Percentiles rank a stretch among this genome's conserved stretches.
These are phyloP conservation scores for Phasia obesa DNA, from an alignment of 2,888 invertebrate genomes.

Conservation along the genomic window DNA sequence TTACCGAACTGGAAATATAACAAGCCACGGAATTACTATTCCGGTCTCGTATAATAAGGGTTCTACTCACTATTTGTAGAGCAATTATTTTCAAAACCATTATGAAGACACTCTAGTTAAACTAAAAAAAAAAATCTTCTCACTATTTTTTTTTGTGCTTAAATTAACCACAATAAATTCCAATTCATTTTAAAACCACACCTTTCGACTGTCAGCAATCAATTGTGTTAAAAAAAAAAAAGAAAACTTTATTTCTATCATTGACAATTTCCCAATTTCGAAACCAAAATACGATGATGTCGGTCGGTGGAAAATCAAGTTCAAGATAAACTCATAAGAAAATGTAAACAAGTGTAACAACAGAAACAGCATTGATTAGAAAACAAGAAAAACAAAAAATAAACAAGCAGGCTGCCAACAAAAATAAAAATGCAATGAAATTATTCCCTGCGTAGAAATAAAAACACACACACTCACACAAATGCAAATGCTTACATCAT, in stretches of 20 bases:
- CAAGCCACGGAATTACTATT: no score
- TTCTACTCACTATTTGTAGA: no score
- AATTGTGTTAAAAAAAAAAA: no score
- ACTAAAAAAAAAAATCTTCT: no score
- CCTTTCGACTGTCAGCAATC: no score
- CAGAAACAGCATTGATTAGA: slow-evolving; percentile 43
- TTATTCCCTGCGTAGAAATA: slow-evolving; percentile 3
- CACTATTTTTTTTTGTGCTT: no score
- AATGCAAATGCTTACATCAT: background rate
- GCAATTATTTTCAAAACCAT: no score
- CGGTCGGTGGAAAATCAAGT: slow-evolving; percentile 46
- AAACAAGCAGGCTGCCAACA: slow-evolving; percentile 21
- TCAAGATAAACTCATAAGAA: slow-evolving; percentile 43
- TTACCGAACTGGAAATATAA: no score
- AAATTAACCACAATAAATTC: no score
- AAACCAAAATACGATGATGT: background rate
- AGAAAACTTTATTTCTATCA: background rate
- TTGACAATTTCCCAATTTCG: background rate
- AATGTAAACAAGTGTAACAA: slow-evolving; percentile 29
- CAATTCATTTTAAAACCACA: no score
- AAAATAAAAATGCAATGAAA: slow-evolving; percentile 19
- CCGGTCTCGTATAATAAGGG: no score
- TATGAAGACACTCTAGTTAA: no score
- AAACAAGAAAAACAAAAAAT: slow-evolving; percentile 34
- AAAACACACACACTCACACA: background rate